These are phyloP conservation scores for Ophioninae sp. DNA, from an alignment of 2,888 invertebrate genomes.

Conservation along the genomic window DNA sequence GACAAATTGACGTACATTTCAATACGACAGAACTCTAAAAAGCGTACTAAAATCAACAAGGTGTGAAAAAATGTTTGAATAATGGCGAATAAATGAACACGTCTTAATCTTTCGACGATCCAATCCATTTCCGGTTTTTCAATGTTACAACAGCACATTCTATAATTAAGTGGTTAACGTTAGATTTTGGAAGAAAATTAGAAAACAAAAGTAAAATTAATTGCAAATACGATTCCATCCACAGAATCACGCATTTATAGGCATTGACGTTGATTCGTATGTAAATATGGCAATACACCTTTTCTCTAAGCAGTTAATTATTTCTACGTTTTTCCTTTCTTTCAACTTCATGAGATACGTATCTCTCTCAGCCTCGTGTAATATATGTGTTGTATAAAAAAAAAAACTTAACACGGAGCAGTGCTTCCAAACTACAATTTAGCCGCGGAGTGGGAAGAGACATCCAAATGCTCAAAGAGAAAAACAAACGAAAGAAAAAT, in stretches of 20 bases:
- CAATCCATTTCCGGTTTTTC: constrained; percentile 14
- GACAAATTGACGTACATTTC: not conserved
- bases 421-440: constrained; percentile 47
- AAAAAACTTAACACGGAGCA: constrained; percentile 49
- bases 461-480: constrained; percentile 52
- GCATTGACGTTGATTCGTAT: constrained; percentile 37
- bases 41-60: not conserved
- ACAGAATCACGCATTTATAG: constrained; percentile 53
- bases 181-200: not conserved
- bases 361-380: constrained; percentile 25
- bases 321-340: constrained; percentile 14
- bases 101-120: not conserved
- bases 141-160: constrained; percentile 19
- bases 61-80: not conserved
- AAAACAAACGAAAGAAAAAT: not conserved
- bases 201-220: not conserved
- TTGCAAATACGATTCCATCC: constrained; percentile 58
- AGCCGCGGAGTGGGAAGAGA: constrained; percentile 3
- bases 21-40: not conserved
- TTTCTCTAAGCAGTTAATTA: constrained; percentile 18
- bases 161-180: constrained; percentile 8
- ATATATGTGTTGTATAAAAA: constrained; percentile 52
- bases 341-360: not conserved
- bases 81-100: not conserved
- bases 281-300: constrained; percentile 56